A percentile compares a stretch with the other conserved stretches of the same genome.
Evolutionary conservation across 1,140 invertebrate species (phyloP).

Genomic region (Palaemon carinicauda): DNA sequence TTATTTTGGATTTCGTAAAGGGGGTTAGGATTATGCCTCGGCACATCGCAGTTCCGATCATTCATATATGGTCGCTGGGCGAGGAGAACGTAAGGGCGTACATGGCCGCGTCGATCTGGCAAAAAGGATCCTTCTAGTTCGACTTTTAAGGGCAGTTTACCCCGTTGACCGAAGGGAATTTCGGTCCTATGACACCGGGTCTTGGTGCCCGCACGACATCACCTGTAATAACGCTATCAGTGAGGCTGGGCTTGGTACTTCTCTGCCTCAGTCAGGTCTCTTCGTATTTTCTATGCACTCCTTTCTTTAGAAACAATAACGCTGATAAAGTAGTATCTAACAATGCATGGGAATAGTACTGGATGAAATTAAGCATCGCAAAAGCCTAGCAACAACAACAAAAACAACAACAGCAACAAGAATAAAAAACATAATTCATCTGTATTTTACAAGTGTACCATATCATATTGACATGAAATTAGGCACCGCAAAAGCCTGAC

Average conservation of each 20-base stretch:
- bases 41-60: not conserved
- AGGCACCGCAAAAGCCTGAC: no score
- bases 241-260: not conserved
- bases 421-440: no score
- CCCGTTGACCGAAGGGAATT: not conserved
- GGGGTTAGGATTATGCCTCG: not conserved
- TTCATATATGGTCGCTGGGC: constrained; percentile 42
- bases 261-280: not conserved
- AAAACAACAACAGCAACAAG: no score
- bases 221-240: constrained; percentile 34
- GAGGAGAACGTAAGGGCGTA: constrained; percentile 11
- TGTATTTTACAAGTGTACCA: no score
- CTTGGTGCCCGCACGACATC: not conserved
- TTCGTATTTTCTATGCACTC: not conserved
- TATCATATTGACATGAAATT: no score
- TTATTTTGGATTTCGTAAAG: not conserved
- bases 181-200: not conserved
- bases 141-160: not conserved
- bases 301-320: no score
- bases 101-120: not conserved
- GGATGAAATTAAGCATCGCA: no score
- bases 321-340: no score
- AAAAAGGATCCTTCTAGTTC: not conserved
- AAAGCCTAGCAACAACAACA: no score
- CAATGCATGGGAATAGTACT: no score